Base-by-base conservation (phyloP, 2,888 invertebrate genomes). In the Eremobia ochroleuca region DNA sequence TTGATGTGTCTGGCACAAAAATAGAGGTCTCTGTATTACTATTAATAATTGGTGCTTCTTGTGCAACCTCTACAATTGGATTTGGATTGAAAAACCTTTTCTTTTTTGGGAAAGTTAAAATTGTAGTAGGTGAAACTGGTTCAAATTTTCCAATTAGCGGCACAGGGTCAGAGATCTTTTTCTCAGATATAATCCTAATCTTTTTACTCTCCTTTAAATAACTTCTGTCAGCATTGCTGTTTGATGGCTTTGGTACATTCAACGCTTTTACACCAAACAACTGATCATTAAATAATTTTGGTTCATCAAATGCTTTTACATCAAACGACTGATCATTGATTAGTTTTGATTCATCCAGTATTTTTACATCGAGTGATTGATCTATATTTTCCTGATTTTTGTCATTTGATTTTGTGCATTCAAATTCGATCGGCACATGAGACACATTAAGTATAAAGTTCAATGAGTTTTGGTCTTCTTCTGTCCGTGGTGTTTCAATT, bases 121-220 rank as follows among this genome's bases (percentile, higher is more conserved):
- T 76, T 79, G 87, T 84, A 52, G 92, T 91, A 58, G 95, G 94
- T 64, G 93, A 91, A 11, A 96, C 89, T 31, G 92, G 91, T 79
- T 93, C 88, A 61, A 96, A 89, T 75, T 91, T 90, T 21, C 92
- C 92, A 61, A 81, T 85, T 8, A 94, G 37, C 34, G 89, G 73
- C 13, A 94, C 75, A 31, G 94, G 94, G 31, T 92, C 84, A 34
- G 87, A 89, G 66, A 96, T 92, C 79, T 90, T 94, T 83, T 94
- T 92, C 84, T 96, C 94, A 58, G 95, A 95, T 87, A 96, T 82
- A 74, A 96, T 96, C 83, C 85, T 92, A 13, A 96, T 90, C 89
- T 90, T 94, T 62, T 91, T 90, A 88, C 86, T 75, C 69, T 90
- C 91, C 25, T 90, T 88, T 58, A 65, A 18, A 13, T 73, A 28